Evolutionary conservation across 23 tunicate species (phyloP).

Genomic region (Halocynthia aurantium): DNA sequence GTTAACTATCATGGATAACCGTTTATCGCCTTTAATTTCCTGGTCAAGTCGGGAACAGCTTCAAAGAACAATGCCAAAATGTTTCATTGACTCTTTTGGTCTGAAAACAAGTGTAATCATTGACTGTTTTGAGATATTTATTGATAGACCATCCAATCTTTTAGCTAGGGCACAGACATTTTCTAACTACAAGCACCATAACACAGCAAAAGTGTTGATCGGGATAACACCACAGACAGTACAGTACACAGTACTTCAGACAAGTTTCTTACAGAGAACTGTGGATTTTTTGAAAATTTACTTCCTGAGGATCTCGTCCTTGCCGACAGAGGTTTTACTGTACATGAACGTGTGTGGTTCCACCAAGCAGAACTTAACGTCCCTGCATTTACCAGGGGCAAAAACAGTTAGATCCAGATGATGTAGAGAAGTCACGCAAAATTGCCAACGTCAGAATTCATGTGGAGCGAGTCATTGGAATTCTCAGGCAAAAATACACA

Average conservation of each 20-base stretch:
- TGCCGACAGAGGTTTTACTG: conserved; percentile 31
- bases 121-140: conserved; percentile 30
- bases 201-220: conserved; percentile 20
- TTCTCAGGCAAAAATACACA: conserved; percentile 8
- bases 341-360: neutral
- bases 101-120: conserved; percentile 16
- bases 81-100: neutral
- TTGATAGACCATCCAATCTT: conserved; percentile 5
- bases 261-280: neutral
- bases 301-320: conserved; percentile 13
- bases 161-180: conserved; percentile 4
- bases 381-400: conserved; percentile 23
- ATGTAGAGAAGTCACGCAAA: conserved; percentile 16
- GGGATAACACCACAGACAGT: conserved; percentile 12
- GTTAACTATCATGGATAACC: too few species aligned
- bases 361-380: neutral
- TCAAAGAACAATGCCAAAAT: too few species aligned
- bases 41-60: too few species aligned
- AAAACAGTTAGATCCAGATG: conserved; percentile 12
- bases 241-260: conserved; percentile 31
- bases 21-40: too few species aligned
- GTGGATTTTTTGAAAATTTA: too few species aligned
- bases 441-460: conserved; percentile 20
- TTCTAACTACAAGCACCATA: conserved; percentile 21
- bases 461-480: conserved; percentile 24